A percentile compares a stretch with the other conserved stretches of the same genome.
Evolutionary conservation across 2,888 invertebrate species (phyloP).

Genomic region (Eueremaeus valkanovi): DNA sequence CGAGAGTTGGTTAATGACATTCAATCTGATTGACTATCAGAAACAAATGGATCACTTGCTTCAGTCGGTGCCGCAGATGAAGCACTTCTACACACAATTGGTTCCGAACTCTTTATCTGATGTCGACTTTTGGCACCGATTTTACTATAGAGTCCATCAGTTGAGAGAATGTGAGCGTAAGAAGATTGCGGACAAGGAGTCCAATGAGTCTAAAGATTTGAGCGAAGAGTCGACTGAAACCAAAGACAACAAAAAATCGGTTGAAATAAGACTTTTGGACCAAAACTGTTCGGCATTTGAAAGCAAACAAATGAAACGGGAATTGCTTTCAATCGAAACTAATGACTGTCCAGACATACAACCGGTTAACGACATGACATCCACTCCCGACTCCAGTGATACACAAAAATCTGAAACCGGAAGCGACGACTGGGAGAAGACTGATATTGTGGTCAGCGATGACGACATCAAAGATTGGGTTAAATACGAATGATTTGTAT

Average conservation of each 20-base stretch:
- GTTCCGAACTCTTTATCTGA: slow-evolving; percentile 63
- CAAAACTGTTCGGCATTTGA: background rate
- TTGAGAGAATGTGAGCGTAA: slow-evolving; percentile 69
- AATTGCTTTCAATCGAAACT: background rate
- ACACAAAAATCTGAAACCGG: background rate
- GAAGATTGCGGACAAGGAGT: slow-evolving; percentile 56
- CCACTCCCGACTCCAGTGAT: background rate
- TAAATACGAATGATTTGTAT: background rate
- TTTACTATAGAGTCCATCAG: slow-evolving; percentile 74
- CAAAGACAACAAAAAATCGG: background rate
- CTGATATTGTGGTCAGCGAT: slow-evolving; percentile 23
- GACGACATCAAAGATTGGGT: slow-evolving; percentile 21
- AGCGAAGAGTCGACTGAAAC: background rate
- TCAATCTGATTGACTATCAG: slow-evolving; percentile 56
- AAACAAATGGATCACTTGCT: slow-evolving; percentile 62
- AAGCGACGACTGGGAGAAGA: slow-evolving; percentile 38
- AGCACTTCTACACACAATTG: slow-evolving; percentile 62
- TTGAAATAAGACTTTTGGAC: slow-evolving; percentile 15
- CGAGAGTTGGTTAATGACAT: slow-evolving; percentile 60
- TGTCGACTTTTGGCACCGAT: slow-evolving; percentile 75
- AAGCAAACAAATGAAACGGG: background rate
- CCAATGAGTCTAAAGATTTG: background rate
- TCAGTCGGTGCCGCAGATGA: slow-evolving; percentile 60
- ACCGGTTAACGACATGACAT: background rate
- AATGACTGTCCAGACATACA: background rate